Evolutionary conservation across 2,113 vertebrate genomes (phyloP), one percentile per base, ranked within the genome.

Genomic region (Rhinogobius similis): DNA sequence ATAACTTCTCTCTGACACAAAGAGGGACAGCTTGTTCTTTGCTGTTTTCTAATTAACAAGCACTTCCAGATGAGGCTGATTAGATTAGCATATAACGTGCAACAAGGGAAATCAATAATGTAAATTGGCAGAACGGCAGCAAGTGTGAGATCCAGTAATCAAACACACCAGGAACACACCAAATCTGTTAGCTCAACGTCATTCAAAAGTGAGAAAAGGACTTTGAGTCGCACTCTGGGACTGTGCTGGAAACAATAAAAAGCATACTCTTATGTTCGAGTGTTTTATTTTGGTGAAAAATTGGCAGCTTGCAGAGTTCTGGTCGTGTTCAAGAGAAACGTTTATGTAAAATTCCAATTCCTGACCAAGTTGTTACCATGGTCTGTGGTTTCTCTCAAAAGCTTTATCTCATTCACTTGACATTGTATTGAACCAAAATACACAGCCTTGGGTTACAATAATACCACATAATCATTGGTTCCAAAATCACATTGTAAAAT

Each of bases 1-100:
- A 46, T 29, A 1, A 72, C 72, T 83, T 71, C 48, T 38, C 65
- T 38, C 78, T 74, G 75, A 48, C 48, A 41, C 32, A 50, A 53
- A 24, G 58, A 26, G 66, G 59, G 64, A 69, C 72, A 62, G 59
- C 76, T 77, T 75, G 52, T 78, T 84, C 50, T 73, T 58, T 50
- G 50, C 58, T 65, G 50, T 75, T 44, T 72, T 61, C 73, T 80
- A 82, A 82, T 87, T 81, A 82, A 75, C 73, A 85, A 84, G 78
- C 66, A 41, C 62, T 70, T 82, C 59, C 66, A 78, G 59, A 71
- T 82, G 14, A 73, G 70, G 72, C 52, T 70, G 81, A 84, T 81
- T 77, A 67, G 70, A 84, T 88, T 78, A 70, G 67, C 72, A 85
- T 82, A 73, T 71, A 41, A 79, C 73, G 13, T 27, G 73, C 46